Evolutionary conservation across 2,113 vertebrate genomes (phyloP).

Genomic region (Pituophis catenifer): DNA sequence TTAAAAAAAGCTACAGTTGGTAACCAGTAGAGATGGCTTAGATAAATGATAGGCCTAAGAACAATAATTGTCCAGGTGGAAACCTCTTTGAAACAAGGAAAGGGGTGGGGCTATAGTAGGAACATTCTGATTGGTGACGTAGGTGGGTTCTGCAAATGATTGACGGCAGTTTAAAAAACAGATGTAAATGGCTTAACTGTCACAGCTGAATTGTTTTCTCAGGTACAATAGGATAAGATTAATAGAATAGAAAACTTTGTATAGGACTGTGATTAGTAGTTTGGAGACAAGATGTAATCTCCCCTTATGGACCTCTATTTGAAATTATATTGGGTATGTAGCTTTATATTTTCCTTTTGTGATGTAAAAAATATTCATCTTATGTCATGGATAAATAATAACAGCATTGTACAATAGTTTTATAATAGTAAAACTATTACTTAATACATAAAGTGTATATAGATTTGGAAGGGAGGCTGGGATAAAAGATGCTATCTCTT

Average conservation of each 20-base stretch:
- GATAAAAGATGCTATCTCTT: background rate
- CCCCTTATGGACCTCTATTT: background rate
- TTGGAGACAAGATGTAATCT: background rate
- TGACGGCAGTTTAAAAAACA: background rate
- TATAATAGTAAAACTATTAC: background rate
- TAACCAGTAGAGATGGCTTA: background rate
- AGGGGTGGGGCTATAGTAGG: background rate
- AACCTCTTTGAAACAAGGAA: background rate
- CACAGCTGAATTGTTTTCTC: fast-evolving
- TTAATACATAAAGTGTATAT: background rate
- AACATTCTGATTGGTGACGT: background rate
- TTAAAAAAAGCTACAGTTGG: background rate
- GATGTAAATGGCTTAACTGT: fast-evolving
- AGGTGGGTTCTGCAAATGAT: background rate
- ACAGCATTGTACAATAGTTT: background rate
- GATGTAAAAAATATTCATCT: background rate
- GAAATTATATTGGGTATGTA: background rate
- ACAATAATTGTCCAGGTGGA: background rate
- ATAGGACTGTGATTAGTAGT: background rate
- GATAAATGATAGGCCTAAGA: background rate
- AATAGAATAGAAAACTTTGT: background rate
- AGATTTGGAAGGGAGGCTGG: background rate
- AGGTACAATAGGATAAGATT: background rate
- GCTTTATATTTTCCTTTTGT: background rate
- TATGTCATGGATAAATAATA: background rate